A percentile compares a stretch with the other conserved stretches of the same genome.
These are phyloP conservation scores for Cyclargus thomasi DNA, from an alignment of 1,140 invertebrate genomes.

Conservation along the genomic window DNA sequence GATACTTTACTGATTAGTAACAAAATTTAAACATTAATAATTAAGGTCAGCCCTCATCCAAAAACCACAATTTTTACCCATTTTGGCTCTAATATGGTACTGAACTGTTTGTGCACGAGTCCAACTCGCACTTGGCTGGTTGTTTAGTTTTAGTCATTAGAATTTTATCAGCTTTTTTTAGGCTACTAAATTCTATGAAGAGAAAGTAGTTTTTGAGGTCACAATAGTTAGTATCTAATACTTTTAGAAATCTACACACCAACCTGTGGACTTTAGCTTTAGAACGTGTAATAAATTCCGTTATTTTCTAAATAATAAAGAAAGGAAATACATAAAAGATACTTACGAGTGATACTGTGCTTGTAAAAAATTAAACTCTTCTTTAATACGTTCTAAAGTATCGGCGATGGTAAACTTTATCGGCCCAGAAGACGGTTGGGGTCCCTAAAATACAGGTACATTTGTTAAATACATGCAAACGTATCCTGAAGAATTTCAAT, in stretches of 20 bases:
- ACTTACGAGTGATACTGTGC: constrained; percentile 98
- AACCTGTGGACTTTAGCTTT: too few species aligned
- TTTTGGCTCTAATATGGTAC: too few species aligned
- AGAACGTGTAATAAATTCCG: too few species aligned
- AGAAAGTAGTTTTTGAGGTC: constrained; percentile 3
- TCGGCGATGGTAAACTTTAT: constrained; percentile 97
- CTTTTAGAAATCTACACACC: background rate
- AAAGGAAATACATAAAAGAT: constrained; percentile 12
- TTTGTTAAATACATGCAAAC: constrained; percentile 33
- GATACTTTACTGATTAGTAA: too few species aligned
- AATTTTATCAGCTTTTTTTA: background rate
- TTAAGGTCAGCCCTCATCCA: too few species aligned
- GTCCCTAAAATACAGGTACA: constrained; percentile 83
- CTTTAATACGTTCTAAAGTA: constrained; percentile 98
- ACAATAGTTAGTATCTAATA: background rate
- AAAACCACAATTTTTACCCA: too few species aligned
- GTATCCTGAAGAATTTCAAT: background rate
- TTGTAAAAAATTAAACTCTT: constrained; percentile 99
- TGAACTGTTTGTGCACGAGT: too few species aligned
- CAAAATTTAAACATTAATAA: too few species aligned
- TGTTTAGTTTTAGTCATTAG: constrained; percentile 2
- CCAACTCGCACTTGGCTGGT: too few species aligned
- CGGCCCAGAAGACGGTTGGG: constrained; percentile 90
- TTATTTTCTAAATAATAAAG: background rate
- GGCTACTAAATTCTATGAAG: background rate